A percentile compares a stretch with the other conserved stretches of the same genome.
Conservation (phyloP, 2,888 invertebrate genomes). For the Agrotis puta region DNA sequence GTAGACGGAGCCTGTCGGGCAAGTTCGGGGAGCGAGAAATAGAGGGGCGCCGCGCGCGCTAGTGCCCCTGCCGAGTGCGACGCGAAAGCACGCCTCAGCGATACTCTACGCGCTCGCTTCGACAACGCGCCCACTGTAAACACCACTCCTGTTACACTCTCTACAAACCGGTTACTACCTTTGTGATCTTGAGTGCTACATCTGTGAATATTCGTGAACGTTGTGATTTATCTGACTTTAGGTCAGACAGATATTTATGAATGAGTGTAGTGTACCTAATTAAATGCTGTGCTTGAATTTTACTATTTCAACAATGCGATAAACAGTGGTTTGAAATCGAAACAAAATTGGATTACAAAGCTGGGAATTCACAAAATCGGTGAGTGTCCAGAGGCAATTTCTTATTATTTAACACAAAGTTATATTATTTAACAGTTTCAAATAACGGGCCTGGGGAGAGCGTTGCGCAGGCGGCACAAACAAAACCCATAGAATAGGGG, state of each 20-base stretch:
- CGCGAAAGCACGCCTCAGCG: constrained; percentile 77
- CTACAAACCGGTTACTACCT: constrained; percentile 85
- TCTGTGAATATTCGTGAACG: constrained; percentile 76
- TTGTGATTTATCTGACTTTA: constrained; percentile 71
- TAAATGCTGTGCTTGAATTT: constrained; percentile 69
- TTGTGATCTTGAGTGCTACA: constrained; percentile 80
- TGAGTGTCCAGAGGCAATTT: constrained; percentile 71
- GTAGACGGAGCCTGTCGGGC: constrained; percentile 84
- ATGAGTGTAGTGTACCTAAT: constrained; percentile 74
- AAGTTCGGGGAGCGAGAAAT: constrained; percentile 77
- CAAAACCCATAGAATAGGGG: constrained; percentile 82
- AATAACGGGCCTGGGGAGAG: constrained; percentile 68
- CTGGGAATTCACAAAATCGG: constrained; percentile 76
- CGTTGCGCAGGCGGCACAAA: constrained; percentile 79
- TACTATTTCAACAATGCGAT: constrained; percentile 69
- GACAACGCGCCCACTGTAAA: constrained; percentile 72
- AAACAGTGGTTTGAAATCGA: constrained; percentile 75
- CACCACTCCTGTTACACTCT: constrained; percentile 80
- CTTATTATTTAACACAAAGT: constrained; percentile 14
- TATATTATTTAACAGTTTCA: constrained; percentile 58
- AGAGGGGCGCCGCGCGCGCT: constrained; percentile 81
- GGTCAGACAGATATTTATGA: constrained; percentile 67
- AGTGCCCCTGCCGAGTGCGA: constrained; percentile 84
- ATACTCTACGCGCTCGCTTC: constrained; percentile 64
- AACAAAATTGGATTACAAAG: constrained; percentile 80